Percentiles rank a stretch among this genome's conserved stretches.
Conservation (phyloP, 2,888 invertebrate genomes). For the Caenorhabditis uteleia region DNA sequence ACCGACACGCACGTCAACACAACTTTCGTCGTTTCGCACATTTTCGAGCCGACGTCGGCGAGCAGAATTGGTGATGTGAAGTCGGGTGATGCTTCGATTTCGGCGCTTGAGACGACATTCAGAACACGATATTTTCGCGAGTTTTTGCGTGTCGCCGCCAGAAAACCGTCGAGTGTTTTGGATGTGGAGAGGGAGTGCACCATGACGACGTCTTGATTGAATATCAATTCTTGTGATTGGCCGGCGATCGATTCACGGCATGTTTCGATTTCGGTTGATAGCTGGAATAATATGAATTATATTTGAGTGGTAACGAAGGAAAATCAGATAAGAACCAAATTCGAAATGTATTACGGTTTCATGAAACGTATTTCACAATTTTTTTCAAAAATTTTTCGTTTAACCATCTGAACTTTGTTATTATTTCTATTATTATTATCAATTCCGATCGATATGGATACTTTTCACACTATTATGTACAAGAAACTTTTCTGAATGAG, state of each 20-base stretch:
- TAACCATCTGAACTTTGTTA: no score
- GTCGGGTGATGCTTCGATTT: conserved; percentile 35
- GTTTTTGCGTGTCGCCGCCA: conserved; percentile 17
- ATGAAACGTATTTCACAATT: no score
- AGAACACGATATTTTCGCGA: conserved; percentile 24
- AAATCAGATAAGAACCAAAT: no score
- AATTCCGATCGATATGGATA: no score
- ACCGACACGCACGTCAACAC: conserved; percentile 57
- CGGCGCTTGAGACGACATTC: conserved; percentile 4
- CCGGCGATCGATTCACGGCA: conserved; percentile 48
- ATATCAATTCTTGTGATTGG: conserved; percentile 51
- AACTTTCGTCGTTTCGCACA: conserved; percentile 51
- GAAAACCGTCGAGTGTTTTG: conserved; percentile 47
- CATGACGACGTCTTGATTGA: conserved; percentile 51
- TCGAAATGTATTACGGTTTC: no score
- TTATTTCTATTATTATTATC: no score
- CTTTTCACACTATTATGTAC: no score
- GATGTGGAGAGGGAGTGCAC: conserved; percentile 46
- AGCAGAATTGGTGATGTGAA: conserved; percentile 32
- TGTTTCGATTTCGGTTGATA: conserved; percentile 49
- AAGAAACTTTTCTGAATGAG: no score
- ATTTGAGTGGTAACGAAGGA: no score
- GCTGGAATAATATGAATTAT: conserved; percentile 42
- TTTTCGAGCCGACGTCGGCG: conserved; percentile 38
- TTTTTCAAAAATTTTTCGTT: no score